Percentiles rank a stretch among this genome's conserved stretches.
phyloP scores from a whole-genome alignment of 1,140 invertebrate genomes.

The Drosophila suzukii region DNA sequence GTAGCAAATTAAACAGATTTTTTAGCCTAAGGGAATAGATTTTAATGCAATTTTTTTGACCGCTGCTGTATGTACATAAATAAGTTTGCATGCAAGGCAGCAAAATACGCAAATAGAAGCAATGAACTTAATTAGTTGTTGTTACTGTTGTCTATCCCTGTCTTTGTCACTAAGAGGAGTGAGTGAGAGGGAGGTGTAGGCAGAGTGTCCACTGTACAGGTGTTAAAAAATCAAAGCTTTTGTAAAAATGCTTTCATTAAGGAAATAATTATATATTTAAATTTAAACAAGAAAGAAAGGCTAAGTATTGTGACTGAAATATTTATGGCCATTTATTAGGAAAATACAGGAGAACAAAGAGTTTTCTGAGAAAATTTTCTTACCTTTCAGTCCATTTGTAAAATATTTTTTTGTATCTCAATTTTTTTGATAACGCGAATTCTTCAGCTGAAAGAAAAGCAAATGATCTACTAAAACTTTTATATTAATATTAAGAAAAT shows the following conservation, averaged over 20 bases:
- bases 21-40: too few species aligned
- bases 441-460: too few species aligned
- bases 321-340: neutral
- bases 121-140: constrained; percentile 84
- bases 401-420: too few species aligned
- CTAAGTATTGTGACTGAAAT: neutral
- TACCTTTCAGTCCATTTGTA: too few species aligned
- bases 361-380: too few species aligned
- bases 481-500: too few species aligned
- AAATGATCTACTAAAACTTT: too few species aligned
- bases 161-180: constrained; percentile 22
- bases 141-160: constrained; percentile 36
- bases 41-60: neutral
- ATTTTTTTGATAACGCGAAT: neutral
- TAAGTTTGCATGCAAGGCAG: constrained; percentile 55
- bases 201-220: neutral
- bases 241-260: neutral
- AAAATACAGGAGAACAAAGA: neutral
- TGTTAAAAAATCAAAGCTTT: constrained; percentile 2
- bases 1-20: too few species aligned
- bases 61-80: constrained; percentile 7
- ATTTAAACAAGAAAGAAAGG: neutral
- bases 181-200: neutral
- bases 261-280: constrained; percentile 1
- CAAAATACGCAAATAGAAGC: constrained; percentile 75